A percentile compares a stretch with the other conserved stretches of the same genome.
Conservation (phyloP, 2,888 invertebrate genomes). For the Nysson spinosus region DNA sequence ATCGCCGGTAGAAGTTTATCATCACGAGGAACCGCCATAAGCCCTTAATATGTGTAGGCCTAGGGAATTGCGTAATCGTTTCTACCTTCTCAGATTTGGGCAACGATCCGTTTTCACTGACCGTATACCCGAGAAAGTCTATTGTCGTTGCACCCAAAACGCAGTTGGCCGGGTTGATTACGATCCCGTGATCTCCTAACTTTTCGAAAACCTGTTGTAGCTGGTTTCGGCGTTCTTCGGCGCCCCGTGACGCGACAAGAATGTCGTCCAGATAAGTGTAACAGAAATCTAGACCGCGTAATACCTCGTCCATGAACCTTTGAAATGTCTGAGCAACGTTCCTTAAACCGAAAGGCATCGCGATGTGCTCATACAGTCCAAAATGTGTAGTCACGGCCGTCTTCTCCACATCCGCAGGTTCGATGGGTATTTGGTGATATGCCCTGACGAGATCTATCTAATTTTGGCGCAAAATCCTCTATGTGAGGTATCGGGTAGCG, state of each 20-base stretch:
- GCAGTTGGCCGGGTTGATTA: not conserved
- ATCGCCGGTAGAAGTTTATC: not conserved
- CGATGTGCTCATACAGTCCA: constrained; percentile 56
- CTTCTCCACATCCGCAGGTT: constrained; percentile 7
- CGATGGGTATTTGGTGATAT: constrained; percentile 41
- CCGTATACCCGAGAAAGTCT: not conserved
- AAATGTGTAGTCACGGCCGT: constrained; percentile 46
- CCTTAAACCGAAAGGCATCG: constrained; percentile 60
- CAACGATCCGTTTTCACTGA: not conserved
- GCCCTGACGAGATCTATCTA: constrained; percentile 28
- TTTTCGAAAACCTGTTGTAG: not conserved
- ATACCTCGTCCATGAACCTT: constrained; percentile 2
- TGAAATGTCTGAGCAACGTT: constrained; percentile 19
- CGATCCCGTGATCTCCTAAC: not conserved
- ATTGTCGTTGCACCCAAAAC: not conserved
- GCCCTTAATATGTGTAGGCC: not conserved
- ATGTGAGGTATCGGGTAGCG: constrained; percentile 9
- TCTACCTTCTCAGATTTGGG: not conserved
- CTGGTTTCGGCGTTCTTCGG: not conserved
- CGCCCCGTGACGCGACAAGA: not conserved
- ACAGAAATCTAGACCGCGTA: not conserved
- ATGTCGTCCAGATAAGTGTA: not conserved
- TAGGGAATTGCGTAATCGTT: not conserved
- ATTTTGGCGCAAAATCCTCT: not conserved
- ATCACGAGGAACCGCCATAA: not conserved